A percentile compares a stretch with the other conserved stretches of the same genome.
Conservation (phyloP, 92 coral and sea anemone genomes). For the Actinernus sp. region DNA sequence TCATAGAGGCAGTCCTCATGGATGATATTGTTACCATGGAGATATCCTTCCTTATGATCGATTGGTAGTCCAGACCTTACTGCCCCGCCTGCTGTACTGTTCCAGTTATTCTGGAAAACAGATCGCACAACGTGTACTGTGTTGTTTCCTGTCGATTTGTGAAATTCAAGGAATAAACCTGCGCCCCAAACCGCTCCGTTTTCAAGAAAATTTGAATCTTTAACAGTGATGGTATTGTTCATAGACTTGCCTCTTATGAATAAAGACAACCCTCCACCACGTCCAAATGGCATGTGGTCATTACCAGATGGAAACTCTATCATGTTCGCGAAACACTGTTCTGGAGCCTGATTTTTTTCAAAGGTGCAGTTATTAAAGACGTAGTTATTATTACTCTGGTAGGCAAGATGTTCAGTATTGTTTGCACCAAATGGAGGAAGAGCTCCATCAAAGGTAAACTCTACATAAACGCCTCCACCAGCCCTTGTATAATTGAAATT, state of each 20-base stretch:
- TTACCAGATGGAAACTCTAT: conserved; percentile 27
- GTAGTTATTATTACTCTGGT: conserved; percentile 51
- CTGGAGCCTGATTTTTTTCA: conserved; percentile 72
- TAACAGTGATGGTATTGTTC: conserved; percentile 36
- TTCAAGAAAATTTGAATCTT: conserved; percentile 50
- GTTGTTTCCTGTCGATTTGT: conserved; percentile 57
- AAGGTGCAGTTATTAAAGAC: conserved; percentile 70
- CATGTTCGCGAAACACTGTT: conserved; percentile 16
- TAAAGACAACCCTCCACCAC: conserved; percentile 85
- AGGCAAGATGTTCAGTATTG: conserved; percentile 29
- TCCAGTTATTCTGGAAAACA: conserved; percentile 53
- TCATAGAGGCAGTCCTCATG: conserved; percentile 58
- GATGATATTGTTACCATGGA: conserved; percentile 40
- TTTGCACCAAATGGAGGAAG: conserved; percentile 39
- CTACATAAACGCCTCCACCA: conserved; percentile 86
- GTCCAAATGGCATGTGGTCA: conserved; percentile 72
- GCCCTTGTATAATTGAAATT: conserved; percentile 26
- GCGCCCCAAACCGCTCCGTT: conserved; percentile 85
- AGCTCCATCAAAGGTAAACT: conserved; percentile 56
- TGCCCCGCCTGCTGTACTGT: conserved; percentile 77
- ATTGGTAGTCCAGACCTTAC: conserved; percentile 61
- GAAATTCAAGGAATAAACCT: conserved; percentile 68
- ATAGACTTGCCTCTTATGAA: conserved; percentile 46
- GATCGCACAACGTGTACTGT: conserved; percentile 32
- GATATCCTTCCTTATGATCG: not conserved